A percentile compares a stretch with the other conserved stretches of the same genome.
Conservation (phyloP, 1,140 invertebrate species). For the Dinoponera quadriceps region DNA sequence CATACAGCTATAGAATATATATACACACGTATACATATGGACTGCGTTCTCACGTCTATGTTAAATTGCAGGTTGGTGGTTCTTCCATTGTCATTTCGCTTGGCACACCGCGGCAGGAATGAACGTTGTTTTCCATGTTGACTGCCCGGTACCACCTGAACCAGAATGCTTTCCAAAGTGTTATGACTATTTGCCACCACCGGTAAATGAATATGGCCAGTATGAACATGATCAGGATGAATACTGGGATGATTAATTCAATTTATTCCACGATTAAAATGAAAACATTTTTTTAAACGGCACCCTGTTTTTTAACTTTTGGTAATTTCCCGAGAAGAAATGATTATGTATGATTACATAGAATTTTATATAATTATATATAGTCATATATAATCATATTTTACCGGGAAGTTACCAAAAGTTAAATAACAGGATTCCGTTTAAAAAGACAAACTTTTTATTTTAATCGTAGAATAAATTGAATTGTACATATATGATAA, state of each 20-base stretch:
- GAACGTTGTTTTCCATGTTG: slow-evolving; percentile 84
- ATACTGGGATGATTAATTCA: neutral
- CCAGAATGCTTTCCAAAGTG: slow-evolving; percentile 83
- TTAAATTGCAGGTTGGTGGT: slow-evolving; percentile 82
- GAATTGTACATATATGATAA: too few relatives aligned
- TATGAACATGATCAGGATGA: too few relatives aligned
- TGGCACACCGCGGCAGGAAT: slow-evolving; percentile 85
- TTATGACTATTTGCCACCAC: neutral
- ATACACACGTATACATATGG: neutral
- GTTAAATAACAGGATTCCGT: too few relatives aligned
- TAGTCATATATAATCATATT: too few relatives aligned
- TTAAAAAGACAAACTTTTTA: too few relatives aligned
- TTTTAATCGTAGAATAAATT: too few relatives aligned
- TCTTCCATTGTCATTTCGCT: slow-evolving; percentile 85
- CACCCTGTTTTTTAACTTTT: too few relatives aligned
- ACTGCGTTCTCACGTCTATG: neutral
- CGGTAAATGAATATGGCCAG: too few relatives aligned
- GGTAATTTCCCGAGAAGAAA: too few relatives aligned
- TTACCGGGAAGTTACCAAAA: too few relatives aligned
- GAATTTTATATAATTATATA: too few relatives aligned
- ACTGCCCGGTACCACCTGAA: slow-evolving; percentile 78
- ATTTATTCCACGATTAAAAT: neutral
- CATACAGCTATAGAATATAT: neutral
- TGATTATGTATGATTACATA: too few relatives aligned
- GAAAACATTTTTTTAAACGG: neutral